phyloP scores from a whole-genome alignment of 1,140 invertebrate genomes.

The Archegozetes longisetosus region DNA sequence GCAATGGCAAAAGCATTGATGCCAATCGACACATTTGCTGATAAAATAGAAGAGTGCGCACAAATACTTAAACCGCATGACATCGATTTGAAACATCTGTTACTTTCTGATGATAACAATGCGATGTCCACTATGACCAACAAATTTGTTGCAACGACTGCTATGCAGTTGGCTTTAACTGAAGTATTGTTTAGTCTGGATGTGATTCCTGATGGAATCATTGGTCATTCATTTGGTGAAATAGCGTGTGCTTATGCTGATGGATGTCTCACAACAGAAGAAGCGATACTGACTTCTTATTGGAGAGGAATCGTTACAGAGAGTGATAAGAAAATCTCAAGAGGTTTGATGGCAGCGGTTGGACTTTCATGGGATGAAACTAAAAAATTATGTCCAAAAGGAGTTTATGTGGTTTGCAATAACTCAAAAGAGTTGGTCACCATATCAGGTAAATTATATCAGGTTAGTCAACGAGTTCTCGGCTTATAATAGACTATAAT shows the following conservation, averaged over 20 bases:
- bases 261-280: constrained; percentile 35
- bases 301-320: constrained; percentile 24
- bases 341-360: constrained; percentile 52
- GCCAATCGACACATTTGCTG: constrained; percentile 54
- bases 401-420: constrained; percentile 74
- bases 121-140: constrained; percentile 58
- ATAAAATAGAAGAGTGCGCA: constrained; percentile 53
- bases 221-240: constrained; percentile 38
- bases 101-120: constrained; percentile 59
- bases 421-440: constrained; percentile 86
- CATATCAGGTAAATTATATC: constrained; percentile 78
- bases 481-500: no score
- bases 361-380: constrained; percentile 70
- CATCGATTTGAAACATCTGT: constrained; percentile 62
- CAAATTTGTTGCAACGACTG: constrained; percentile 78
- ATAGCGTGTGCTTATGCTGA: constrained; percentile 40
- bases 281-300: constrained; percentile 36
- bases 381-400: constrained; percentile 47
- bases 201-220: constrained; percentile 36
- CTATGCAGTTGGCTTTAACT: constrained; percentile 41
- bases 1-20: constrained; percentile 78
- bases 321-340: constrained; percentile 19
- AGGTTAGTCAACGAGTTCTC: no score
- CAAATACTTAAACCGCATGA: constrained; percentile 53
- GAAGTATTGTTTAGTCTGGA: constrained; percentile 31